A percentile compares a stretch with the other conserved stretches of the same genome.
These are phyloP conservation scores for Sesia bembeciformis DNA, from an alignment of 2,888 invertebrate genomes.

Conservation along the genomic window DNA sequence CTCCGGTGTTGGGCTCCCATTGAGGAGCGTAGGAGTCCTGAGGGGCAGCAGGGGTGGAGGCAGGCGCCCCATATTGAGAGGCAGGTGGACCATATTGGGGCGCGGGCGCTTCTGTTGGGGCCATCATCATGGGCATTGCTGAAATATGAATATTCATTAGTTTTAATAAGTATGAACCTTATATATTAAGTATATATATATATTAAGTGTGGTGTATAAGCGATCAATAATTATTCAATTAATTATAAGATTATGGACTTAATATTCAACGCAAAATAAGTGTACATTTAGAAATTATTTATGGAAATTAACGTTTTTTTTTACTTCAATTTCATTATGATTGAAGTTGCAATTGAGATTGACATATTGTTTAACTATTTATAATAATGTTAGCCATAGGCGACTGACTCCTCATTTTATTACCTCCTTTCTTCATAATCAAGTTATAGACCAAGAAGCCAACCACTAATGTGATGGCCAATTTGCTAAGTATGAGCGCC, in stretches of 20 bases:
- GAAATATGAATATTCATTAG: constrained; percentile 8
- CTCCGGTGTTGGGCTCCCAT: constrained; percentile 82
- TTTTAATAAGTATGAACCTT: neutral
- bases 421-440: constrained; percentile 82
- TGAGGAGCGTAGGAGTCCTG: constrained; percentile 82
- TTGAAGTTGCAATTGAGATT: too few species aligned
- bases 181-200: too few species aligned
- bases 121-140: constrained; percentile 84
- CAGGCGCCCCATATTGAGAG: constrained; percentile 66
- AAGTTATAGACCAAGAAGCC: constrained; percentile 88
- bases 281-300: too few species aligned
- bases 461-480: constrained; percentile 85
- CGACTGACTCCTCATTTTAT: constrained; percentile 13
- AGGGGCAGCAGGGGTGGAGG: constrained; percentile 74
- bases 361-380: too few species aligned
- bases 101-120: constrained; percentile 75
- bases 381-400: too few species aligned
- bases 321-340: too few species aligned
- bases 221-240: too few species aligned
- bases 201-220: too few species aligned
- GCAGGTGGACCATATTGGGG: constrained; percentile 81
- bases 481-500: constrained; percentile 87
- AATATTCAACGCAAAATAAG: too few species aligned
- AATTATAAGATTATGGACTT: too few species aligned
- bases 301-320: too few species aligned